These are phyloP conservation scores for Augochlorella aurata DNA, from an alignment of 2,888 invertebrate species.

Conservation along the genomic window DNA sequence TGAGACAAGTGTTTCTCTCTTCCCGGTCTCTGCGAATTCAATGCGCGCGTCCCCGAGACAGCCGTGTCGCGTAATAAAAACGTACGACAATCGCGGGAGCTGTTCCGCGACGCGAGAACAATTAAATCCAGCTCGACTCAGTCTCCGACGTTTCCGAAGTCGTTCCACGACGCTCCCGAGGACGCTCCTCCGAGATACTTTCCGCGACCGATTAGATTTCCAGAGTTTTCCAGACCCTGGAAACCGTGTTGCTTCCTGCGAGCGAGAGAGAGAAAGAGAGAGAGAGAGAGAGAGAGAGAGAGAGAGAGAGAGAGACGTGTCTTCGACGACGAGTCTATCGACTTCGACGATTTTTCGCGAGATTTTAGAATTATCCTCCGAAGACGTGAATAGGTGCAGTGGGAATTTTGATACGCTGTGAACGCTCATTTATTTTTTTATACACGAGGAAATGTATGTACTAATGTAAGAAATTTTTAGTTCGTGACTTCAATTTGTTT, in stretches of 20 bases:
- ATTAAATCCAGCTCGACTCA: constrained; percentile 1
- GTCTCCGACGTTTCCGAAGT: not conserved
- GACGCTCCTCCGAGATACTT: not conserved
- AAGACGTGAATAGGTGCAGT: too few species aligned
- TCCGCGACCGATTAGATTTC: constrained; percentile 1
- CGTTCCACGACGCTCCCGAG: not conserved
- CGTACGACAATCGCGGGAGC: constrained; percentile 14
- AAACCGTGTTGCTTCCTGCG: not conserved
- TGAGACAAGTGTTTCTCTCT: not conserved
- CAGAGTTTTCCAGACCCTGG: not conserved
- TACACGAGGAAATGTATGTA: too few species aligned
- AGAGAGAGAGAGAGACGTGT: too few species aligned
- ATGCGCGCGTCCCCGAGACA: not conserved
- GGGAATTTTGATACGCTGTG: too few species aligned
- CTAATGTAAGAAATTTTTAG: too few species aligned
- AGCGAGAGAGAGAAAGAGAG: too few species aligned
- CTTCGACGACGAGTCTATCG: too few species aligned
- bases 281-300: too few species aligned
- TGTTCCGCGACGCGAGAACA: constrained; percentile 21
- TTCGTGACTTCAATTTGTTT: too few species aligned
- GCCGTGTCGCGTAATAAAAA: constrained; percentile 2
- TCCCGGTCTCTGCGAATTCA: not conserved
- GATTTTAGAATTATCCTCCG: too few species aligned
- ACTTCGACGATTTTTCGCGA: too few species aligned
- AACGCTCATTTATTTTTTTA: too few species aligned